Evolutionary conservation across 2,888 invertebrate species (phyloP), one percentile per base, ranked within the genome.

Genomic region (Drosophila merina): DNA sequence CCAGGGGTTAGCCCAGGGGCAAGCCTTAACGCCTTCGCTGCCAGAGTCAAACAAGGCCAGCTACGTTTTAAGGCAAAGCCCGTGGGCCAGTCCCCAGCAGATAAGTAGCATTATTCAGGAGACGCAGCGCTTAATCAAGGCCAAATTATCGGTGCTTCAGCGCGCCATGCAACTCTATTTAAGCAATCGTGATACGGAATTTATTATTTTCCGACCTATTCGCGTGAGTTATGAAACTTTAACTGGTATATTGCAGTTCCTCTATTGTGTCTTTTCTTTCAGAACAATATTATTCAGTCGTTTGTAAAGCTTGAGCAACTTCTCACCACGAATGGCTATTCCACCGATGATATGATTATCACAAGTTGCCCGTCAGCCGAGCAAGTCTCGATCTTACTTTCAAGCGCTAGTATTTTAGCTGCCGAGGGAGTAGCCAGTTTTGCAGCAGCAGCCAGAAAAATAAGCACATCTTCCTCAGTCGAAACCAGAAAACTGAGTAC

Each of bases 171-270:
- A 97, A 76, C 93, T 99, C 0, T 99, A 99, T 91, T 93, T 99
- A 57, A 97, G 99, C 10, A 99, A 99, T 91, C 95, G 96, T 77
- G 99, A 99, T 91, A 99, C 99, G 0, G 99, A 99, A 91, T 97
- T 97, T 83, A 99, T 99, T 86, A 93, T 99, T 8, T 98, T 99
- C 86, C 94, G 98, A 60, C 99, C 99, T 1, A 96, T 99, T 51
- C 95, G 97, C 92, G 97, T 96, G 89, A 90, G 92, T 76, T 68
- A 78, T 66, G 0, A 1, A 36, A 36, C n/a, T n/a, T 33, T 5
- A 33, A 33, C 10, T 36, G 12, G 10, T 3, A 5, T 42, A 42
- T n/a, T 28, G 1, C n/a, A 36, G 10, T 6, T n/a, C n/a, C 5
- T n/a, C 2, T 12, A 36, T 36, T n/a, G 9, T 20, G 2, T 4